These are phyloP conservation scores for Neoarius graeffei DNA, from an alignment of 2,113 vertebrate genomes.

Conservation along the genomic window DNA sequence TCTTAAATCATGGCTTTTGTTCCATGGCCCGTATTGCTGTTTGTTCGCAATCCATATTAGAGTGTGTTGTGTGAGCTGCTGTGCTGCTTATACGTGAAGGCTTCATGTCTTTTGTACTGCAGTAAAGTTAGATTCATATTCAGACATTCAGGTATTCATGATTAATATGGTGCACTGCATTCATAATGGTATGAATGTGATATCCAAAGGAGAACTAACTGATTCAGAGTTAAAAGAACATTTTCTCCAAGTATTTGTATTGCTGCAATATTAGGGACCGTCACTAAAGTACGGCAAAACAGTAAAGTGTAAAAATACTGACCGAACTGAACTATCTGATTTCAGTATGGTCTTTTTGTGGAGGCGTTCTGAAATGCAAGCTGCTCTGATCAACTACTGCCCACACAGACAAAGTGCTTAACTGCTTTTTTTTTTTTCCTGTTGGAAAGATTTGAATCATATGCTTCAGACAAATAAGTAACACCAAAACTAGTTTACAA, in stretches of 20 bases:
- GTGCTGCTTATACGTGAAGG: neutral
- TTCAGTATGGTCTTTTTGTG: neutral
- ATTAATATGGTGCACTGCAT: neutral
- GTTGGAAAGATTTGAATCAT: neutral
- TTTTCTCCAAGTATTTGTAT: neutral
- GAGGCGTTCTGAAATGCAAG: neutral
- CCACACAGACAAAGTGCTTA: neutral
- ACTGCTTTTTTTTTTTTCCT: neutral
- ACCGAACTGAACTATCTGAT: neutral
- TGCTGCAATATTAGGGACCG: neutral
- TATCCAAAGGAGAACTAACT: neutral
- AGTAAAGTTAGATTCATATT: neutral
- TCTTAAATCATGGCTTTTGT: neutral
- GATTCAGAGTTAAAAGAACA: neutral
- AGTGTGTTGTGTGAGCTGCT: neutral
- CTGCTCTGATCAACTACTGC: neutral
- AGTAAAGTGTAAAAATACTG: neutral
- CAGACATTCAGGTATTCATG: neutral
- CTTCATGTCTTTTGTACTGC: neutral
- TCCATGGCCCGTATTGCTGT: neutral
- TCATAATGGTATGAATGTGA: neutral
- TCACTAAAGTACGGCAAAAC: neutral
- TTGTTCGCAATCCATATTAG: neutral
- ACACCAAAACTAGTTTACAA: neutral
- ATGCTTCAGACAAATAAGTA: neutral